Evolutionary conservation across 2,113 vertebrate species (phyloP), one percentile per base, ranked within the genome.

Genomic region (Pithys albifrons): DNA sequence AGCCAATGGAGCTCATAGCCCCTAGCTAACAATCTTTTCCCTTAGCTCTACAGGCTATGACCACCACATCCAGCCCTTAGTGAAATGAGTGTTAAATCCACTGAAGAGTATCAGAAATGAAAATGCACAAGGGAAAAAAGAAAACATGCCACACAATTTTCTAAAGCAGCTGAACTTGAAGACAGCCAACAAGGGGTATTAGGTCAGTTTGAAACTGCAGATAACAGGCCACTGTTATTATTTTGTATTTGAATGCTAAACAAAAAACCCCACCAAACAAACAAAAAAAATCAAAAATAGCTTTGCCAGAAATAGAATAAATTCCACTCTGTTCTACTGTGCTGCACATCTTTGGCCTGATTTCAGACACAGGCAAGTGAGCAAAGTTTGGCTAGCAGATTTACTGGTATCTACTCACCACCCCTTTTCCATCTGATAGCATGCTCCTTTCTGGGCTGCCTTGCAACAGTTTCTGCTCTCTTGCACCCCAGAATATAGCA

Each of bases 1-100:
- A 97, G 77, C 93, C 95, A 97, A 76, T 85, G 80, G 89, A 97
- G 62, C 69, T 94, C 96, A 76, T 65, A 96, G 88, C 62, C 81
- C 67, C 69, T 69, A 83, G 94, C 72, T 89, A 85, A 89, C 76
- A 96, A 35, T 73, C 49, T 91, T 95, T 97, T 94, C 79, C 67
- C 85, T 96, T 91, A 95, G 89, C 73, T 95, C 94, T 97, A 75
- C 83, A 93, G 66, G 77, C 62, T 95, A 94, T 57, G 74, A 94
- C 90, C 91, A 95, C 73, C 39, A 88, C n/a, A 88, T 95, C 70
- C 82, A 95, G 25, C 45, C n/a, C 72, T 75, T 89, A 39, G n/a
- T 57, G 65, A 97, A 97, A 95, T 24, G 52, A 91, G 13, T 79
- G 58, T 61, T 87, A 91, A 73, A 64, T 78, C 48, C 71, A 77